These are phyloP conservation scores for Channa argus DNA, from an alignment of 2,113 vertebrate species.

Conservation along the genomic window DNA sequence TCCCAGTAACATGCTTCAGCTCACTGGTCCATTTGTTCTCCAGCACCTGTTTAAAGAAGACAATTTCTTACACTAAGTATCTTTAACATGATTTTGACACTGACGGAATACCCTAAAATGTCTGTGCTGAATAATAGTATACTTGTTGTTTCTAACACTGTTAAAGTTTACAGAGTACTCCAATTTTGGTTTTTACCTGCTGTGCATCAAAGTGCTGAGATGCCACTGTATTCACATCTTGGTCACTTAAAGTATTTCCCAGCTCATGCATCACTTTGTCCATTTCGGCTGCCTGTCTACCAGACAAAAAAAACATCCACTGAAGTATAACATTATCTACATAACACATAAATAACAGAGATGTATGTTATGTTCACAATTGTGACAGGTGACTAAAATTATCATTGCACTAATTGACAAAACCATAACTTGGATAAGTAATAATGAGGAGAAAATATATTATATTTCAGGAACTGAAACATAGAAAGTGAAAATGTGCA, in stretches of 20 bases:
- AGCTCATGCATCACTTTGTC: constrained; percentile 96
- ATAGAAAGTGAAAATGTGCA: too few species aligned
- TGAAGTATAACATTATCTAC: too few species aligned
- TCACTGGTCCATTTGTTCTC: constrained; percentile 97
- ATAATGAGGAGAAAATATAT: too few species aligned
- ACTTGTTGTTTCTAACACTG: too few species aligned
- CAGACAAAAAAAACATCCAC: constrained; percentile 4
- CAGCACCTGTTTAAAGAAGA: constrained; percentile 83
- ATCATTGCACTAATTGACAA: too few species aligned
- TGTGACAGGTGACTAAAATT: too few species aligned
- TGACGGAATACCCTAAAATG: too few species aligned
- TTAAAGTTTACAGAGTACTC: not conserved
- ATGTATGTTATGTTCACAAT: too few species aligned
- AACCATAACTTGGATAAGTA: too few species aligned
- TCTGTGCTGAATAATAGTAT: too few species aligned
- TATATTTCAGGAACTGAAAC: too few species aligned
- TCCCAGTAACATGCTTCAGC: constrained; percentile 92
- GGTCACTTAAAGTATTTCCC: constrained; percentile 93
- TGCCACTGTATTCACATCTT: constrained; percentile 94
- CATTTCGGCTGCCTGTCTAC: constrained; percentile 94
- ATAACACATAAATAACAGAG: too few species aligned
- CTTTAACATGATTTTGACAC: not conserved
- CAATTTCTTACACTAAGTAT: not conserved
- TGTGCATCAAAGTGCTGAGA: constrained; percentile 97
- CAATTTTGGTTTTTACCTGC: constrained; percentile 83